These are phyloP conservation scores for Tryphoninae sp. DNA, from an alignment of 2,888 invertebrate species.

Conservation along the genomic window DNA sequence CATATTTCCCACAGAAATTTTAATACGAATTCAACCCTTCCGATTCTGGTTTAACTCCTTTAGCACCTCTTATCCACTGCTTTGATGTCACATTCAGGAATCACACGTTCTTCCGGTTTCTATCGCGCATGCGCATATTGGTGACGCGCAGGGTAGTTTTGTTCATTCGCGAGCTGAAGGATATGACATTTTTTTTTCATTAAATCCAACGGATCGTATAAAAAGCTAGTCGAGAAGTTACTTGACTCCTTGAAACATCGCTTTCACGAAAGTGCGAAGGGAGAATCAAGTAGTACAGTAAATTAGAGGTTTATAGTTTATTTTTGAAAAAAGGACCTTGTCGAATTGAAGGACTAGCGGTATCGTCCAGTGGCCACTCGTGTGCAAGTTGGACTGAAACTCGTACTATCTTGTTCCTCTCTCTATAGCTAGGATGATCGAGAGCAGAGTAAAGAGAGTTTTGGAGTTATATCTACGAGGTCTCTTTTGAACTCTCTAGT, in stretches of 20 bases:
- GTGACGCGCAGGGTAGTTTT: not conserved
- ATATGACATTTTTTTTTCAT: not conserved
- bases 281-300: not conserved
- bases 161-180: not conserved
- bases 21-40: not conserved
- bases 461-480: constrained; percentile 3
- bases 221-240: not conserved
- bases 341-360: not conserved
- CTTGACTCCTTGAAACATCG: not conserved
- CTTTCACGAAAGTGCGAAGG: not conserved
- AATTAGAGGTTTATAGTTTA: not conserved
- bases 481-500: constrained; percentile 32
- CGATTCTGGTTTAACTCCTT: too few relatives aligned
- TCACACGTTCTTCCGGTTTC: too few relatives aligned
- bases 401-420: not conserved
- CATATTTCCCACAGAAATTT: not conserved
- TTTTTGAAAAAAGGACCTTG: not conserved
- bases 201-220: not conserved
- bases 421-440: not conserved
- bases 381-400: not conserved
- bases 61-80: too few relatives aligned
- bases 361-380: not conserved
- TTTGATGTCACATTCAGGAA: too few relatives aligned
- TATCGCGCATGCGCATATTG: too few relatives aligned
- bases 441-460: not conserved